Evolutionary conservation across 2,888 invertebrate genomes (phyloP), one percentile per base, ranked within the genome.

Genomic region (Colletes collaris): DNA sequence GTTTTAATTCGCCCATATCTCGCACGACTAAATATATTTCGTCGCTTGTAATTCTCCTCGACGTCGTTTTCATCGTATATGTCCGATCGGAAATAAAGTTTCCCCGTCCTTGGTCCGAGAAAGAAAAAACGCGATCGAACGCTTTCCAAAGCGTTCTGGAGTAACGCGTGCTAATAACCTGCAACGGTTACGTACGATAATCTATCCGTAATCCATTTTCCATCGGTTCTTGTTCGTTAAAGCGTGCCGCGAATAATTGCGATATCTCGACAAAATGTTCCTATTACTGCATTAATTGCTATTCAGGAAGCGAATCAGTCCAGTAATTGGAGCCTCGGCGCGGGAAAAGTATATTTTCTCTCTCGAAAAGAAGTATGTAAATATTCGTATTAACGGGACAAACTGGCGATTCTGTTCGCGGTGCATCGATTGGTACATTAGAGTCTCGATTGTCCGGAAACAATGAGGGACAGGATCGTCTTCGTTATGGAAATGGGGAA

Each of bases 121-220:
- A 3, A 55, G n/a, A 56, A 56, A 58, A 78, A 79, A 46, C 11
- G n/a, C 8, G 46, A 7, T 35, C 10, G 13, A 56, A 53, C 49
- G 19, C 52, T 59, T 55, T 78, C 68, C 19, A 60, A 52, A 73
- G 60, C 37, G 49, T 55, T 71, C 27, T 37, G 10, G 19, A 50
- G 11, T n/a, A 50, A 46, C 10, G 49, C 37, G 40, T 27, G 52
- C 27, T 37, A 79, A 71, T 50, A 49, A 59, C 8, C 50, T 49
- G 40, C 35, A 52, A 67, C 59, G 19, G 50, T 79, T 79, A 79
- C 55, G 59, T 59, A 37, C 27, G 63, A 56, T 70, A 46, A 64
- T 62, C 27, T 53, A 27, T 55, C 27, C 64, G 53, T 55, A 67
- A 67, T 79, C 63, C 66, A 66, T 79, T 70, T 65, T 37, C 27